Percentiles rank a stretch among this genome's conserved stretches.
Evolutionary conservation across 1,140 invertebrate species (phyloP).

Genomic region (Achroia grisella): DNA sequence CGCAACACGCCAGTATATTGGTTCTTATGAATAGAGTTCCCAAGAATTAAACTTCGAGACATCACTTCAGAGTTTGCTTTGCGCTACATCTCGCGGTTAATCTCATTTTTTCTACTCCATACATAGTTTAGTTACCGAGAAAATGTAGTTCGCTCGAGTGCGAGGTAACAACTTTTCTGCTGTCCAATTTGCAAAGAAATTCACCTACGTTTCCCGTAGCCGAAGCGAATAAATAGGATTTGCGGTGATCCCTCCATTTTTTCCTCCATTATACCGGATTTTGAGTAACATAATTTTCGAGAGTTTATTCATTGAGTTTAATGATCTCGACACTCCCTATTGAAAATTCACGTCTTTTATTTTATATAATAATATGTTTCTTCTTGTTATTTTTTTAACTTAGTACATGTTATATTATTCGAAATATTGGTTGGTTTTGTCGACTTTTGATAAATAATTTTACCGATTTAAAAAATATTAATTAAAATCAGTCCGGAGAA

Average conservation of each 20-base stretch:
- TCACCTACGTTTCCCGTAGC: constrained; percentile 14
- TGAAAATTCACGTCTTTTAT: too few species aligned
- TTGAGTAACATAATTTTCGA: constrained; percentile 18
- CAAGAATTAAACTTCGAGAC: background rate
- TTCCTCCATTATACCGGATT: constrained; percentile 18
- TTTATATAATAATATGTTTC: too few species aligned
- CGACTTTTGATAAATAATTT: too few species aligned
- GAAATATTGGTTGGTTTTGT: too few species aligned
- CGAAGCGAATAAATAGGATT: constrained; percentile 23
- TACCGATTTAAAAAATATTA: too few species aligned
- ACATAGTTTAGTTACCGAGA: constrained; percentile 17
- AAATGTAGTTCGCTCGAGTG: constrained; percentile 25
- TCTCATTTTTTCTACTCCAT: constrained; percentile 7
- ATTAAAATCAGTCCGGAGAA: too few species aligned
- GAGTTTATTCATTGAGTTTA: background rate
- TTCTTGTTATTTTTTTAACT: too few species aligned
- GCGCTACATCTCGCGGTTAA: background rate
- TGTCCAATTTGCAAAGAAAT: constrained; percentile 36
- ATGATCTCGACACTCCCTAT: too few species aligned
- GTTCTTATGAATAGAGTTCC: background rate
- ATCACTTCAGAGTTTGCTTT: too few species aligned
- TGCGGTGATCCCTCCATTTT: constrained; percentile 21
- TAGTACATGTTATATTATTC: too few species aligned
- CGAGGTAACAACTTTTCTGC: constrained; percentile 26
- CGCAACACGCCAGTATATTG: constrained; percentile 5